Evolutionary conservation across 35 echinoderm and acorn worm species (phyloP), one percentile per base, ranked within the genome.

Genomic region (Heliocidaris tuberculata): DNA sequence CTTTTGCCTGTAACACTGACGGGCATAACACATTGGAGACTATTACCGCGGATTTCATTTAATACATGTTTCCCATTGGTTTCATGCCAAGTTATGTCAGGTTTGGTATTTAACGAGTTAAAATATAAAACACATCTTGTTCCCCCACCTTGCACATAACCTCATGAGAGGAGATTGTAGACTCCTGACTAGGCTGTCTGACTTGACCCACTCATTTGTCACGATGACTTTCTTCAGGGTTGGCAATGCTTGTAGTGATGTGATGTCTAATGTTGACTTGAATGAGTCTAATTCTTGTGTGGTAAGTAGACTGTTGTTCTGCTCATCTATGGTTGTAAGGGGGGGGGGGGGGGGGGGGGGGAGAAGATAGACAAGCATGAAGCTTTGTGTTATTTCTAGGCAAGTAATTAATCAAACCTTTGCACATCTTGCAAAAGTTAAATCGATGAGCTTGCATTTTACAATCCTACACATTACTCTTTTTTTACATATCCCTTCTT

Each of bases 131-230:
- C 50, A 52, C 8, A 52, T 12, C 13, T 7, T 10, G 50, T 52
- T 52, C 9, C 16, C 54, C 16, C 94, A 98, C 97, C 98, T 97
- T 92, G 98, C 98, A 96, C 98, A 99, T n/a, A 99, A 60, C 61
- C 96, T 97, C 96, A 96, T 96, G 8, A 99, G 71, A 31, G 98
- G 98, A 30, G 91, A 32, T 47, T 97, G 93, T 27, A 99, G 85
- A 31, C 88, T 30, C 70, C 17, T 49, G 35, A 70, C 89, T 4
- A 99, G 86, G 21, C 95, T 86, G 15, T 95, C 93, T 49, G 95
- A 97, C 56, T 96, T 65, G 32, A 60, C 88, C 98, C 98, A 99
- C n/a, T 94, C 85, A 94, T 96, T 99, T 24, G 98, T 95, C 16
- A 92, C 88, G 2, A 97, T 60, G 31, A 99, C 70, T 88, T 94